phyloP scores from a whole-genome alignment of 2,113 vertebrate species.

The Lichenostomus cassidix region DNA sequence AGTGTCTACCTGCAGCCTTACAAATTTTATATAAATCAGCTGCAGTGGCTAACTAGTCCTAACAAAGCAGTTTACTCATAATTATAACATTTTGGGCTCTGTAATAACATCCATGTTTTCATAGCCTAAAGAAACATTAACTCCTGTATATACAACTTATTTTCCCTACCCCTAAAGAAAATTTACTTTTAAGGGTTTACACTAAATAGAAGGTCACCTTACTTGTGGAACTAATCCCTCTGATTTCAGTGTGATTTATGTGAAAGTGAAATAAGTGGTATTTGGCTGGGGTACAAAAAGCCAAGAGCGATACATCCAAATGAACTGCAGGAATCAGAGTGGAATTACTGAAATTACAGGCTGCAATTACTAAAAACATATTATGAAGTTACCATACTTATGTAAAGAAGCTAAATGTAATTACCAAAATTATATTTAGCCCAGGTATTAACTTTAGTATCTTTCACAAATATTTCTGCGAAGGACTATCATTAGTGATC shows the following conservation, averaged over 20 bases:
- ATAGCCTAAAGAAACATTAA: neutral
- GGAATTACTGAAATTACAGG: conserved; percentile 2
- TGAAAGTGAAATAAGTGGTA: neutral
- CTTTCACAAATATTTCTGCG: neutral
- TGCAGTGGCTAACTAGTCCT: neutral
- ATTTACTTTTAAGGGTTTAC: neutral
- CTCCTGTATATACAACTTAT: neutral
- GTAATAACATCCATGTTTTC: neutral
- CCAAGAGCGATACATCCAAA: neutral
- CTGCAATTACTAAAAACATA: neutral
- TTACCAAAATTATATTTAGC: neutral
- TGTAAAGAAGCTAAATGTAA: neutral
- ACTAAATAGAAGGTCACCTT: neutral
- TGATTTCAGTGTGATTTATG: neutral
- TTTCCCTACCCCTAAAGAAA: neutral
- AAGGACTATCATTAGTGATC: neutral
- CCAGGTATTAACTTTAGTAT: neutral
- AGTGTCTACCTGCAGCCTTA: neutral
- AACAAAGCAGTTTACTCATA: neutral
- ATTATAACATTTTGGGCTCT: neutral
- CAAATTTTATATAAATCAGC: neutral
- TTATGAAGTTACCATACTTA: neutral
- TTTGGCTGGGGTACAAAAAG: neutral
- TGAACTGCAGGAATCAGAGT: neutral
- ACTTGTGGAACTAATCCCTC: neutral